phyloP scores from a whole-genome alignment of 2,888 invertebrate genomes.

The Tipula helvola region DNA sequence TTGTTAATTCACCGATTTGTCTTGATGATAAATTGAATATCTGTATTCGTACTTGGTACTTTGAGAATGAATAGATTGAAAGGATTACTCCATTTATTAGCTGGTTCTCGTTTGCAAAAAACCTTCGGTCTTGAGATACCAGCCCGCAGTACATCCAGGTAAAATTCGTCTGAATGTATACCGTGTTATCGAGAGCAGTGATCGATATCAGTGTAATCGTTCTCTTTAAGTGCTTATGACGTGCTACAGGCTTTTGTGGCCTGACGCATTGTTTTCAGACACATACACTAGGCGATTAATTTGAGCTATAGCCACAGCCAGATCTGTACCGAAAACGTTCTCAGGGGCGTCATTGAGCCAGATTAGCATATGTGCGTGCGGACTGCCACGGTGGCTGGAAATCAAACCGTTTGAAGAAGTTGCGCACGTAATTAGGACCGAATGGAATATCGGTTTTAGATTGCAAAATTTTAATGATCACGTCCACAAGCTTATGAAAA shows the following conservation, averaged over 20 bases:
- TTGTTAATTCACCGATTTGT: too few species aligned
- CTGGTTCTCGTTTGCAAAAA: too few species aligned
- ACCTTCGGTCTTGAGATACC: too few species aligned
- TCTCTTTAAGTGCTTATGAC: background rate
- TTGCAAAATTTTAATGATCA: conserved; percentile 15
- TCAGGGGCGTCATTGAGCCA: conserved; percentile 28
- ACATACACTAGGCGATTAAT: background rate
- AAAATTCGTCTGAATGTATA: background rate
- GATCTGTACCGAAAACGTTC: too few species aligned
- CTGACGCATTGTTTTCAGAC: too few species aligned
- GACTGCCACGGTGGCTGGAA: conserved; percentile 21
- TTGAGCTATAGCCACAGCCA: background rate
- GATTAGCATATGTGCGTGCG: conserved; percentile 15
- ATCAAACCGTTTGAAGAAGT: conserved; percentile 24
- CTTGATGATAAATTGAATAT: too few species aligned
- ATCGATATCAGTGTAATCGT: background rate
- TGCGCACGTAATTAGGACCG: conserved; percentile 18
- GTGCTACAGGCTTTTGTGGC: too few species aligned
- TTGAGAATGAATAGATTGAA: too few species aligned
- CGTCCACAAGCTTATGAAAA: too few species aligned
- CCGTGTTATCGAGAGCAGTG: background rate
- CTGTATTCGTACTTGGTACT: too few species aligned
- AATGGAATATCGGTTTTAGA: conserved; percentile 20
- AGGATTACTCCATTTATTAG: too few species aligned
- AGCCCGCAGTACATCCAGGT: background rate